These are phyloP conservation scores for Neopipo cinnamomea DNA, from an alignment of 2,113 vertebrate genomes.

Conservation along the genomic window DNA sequence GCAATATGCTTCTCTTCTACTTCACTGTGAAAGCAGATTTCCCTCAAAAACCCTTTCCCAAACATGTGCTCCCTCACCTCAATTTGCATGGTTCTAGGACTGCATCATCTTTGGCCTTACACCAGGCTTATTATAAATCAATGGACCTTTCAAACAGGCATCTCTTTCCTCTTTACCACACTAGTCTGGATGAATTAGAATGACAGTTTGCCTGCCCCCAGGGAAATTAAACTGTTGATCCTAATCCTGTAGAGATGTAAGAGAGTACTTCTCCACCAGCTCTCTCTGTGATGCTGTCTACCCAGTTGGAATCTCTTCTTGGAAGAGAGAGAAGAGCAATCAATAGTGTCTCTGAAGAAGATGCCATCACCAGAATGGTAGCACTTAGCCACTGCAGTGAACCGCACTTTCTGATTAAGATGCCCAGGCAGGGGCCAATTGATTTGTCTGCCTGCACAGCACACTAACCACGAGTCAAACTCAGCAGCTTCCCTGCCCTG, in stretches of 20 bases:
- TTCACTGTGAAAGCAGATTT: background rate
- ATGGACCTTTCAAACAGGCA: constrained; percentile 3
- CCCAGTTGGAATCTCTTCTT: constrained; percentile 60
- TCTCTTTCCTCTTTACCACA: constrained; percentile 15
- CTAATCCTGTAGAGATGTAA: constrained; percentile 48
- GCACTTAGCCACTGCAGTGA: constrained; percentile 55
- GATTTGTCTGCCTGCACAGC: constrained; percentile 45
- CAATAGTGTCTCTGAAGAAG: constrained; percentile 71
- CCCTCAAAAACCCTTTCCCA: background rate
- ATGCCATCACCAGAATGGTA: constrained; percentile 58
- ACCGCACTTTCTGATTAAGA: constrained; percentile 69
- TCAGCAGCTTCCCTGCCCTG: background rate
- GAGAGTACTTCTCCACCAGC: constrained; percentile 59
- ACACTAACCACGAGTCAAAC: constrained; percentile 28
- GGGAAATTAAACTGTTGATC: constrained; percentile 65
- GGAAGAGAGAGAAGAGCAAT: constrained; percentile 65
- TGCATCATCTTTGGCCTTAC: background rate
- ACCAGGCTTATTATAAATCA: constrained; percentile 33
- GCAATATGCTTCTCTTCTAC: background rate
- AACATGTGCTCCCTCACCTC: background rate
- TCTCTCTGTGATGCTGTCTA: constrained; percentile 48
- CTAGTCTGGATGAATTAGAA: constrained; percentile 5
- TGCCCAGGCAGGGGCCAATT: constrained; percentile 4
- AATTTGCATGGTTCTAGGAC: background rate
- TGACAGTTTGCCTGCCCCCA: constrained; percentile 3